These are phyloP conservation scores for Tridacna crocea DNA, from an alignment of 2,888 invertebrate species.

Conservation along the genomic window DNA sequence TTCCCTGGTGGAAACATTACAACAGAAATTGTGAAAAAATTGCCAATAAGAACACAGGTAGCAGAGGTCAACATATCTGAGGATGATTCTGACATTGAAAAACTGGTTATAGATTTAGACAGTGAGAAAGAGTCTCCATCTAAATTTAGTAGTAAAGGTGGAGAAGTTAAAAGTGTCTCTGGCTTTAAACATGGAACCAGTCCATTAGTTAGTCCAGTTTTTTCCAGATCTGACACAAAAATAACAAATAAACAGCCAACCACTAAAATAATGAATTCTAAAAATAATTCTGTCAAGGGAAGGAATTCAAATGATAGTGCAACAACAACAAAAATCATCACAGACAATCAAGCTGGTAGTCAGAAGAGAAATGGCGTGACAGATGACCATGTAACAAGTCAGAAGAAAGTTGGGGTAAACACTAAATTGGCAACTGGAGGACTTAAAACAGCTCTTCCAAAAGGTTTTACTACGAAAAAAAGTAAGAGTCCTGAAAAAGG, in stretches of 20 bases:
- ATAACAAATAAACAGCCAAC: background rate
- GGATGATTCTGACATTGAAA: conserved; percentile 46
- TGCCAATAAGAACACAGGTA: background rate
- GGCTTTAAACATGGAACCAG: conserved; percentile 11
- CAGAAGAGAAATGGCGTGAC: background rate
- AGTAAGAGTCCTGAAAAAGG: too few relatives aligned
- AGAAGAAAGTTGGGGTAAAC: too few relatives aligned
- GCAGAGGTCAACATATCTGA: background rate
- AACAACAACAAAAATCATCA: background rate
- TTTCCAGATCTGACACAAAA: background rate
- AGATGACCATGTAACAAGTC: too few relatives aligned
- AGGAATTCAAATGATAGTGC: background rate
- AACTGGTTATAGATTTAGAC: conserved; percentile 51
- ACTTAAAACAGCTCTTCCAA: too few relatives aligned
- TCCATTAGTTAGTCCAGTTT: background rate
- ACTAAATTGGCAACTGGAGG: too few relatives aligned
- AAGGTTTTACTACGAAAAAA: too few relatives aligned
- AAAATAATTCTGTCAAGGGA: background rate
- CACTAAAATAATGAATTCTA: background rate
- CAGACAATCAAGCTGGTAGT: background rate
- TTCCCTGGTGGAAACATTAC: too few relatives aligned
- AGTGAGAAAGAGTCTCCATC: conserved; percentile 21
- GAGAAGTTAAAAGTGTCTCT: background rate
- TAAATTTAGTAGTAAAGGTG: background rate
- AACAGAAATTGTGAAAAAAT: background rate